Evolutionary conservation across 2,888 invertebrate species (phyloP).

Genomic region (Omphaloscelis lunosa): DNA sequence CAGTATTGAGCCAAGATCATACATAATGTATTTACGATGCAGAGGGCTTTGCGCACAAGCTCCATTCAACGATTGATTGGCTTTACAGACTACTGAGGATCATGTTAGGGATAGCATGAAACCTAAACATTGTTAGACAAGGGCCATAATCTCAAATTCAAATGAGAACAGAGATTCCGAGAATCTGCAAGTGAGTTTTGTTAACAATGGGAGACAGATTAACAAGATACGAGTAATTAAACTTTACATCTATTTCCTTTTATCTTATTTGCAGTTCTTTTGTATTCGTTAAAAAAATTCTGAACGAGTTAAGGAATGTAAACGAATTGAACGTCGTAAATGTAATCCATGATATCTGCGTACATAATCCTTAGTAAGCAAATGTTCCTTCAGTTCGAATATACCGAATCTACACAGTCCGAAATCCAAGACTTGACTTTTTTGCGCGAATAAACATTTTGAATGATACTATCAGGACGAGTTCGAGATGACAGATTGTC

Average conservation of each 20-base stretch:
- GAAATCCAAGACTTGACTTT: background rate
- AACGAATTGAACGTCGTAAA: background rate
- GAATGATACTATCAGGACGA: too few relatives aligned
- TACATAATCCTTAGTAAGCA: background rate
- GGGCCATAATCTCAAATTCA: background rate
- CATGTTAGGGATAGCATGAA: background rate
- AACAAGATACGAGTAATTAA: constrained; percentile 21
- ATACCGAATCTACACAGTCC: too few relatives aligned
- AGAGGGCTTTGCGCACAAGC: constrained; percentile 9
- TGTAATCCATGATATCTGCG: constrained; percentile 3
- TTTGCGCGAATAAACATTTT: too few relatives aligned
- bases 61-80: constrained; percentile 13
- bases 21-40: constrained; percentile 10
- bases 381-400: background rate
- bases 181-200: background rate
- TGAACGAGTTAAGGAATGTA: background rate
- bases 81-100: background rate
- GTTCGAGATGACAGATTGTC: background rate
- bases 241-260: constrained; percentile 6
- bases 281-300: constrained; percentile 6
- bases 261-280: constrained; percentile 31
- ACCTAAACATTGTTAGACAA: background rate
- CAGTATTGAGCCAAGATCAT: constrained; percentile 7
- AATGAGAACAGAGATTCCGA: background rate
- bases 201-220: constrained; percentile 29